phyloP scores from a whole-genome alignment of 2,888 invertebrate genomes.

The Tetrapedia diversipes region DNA sequence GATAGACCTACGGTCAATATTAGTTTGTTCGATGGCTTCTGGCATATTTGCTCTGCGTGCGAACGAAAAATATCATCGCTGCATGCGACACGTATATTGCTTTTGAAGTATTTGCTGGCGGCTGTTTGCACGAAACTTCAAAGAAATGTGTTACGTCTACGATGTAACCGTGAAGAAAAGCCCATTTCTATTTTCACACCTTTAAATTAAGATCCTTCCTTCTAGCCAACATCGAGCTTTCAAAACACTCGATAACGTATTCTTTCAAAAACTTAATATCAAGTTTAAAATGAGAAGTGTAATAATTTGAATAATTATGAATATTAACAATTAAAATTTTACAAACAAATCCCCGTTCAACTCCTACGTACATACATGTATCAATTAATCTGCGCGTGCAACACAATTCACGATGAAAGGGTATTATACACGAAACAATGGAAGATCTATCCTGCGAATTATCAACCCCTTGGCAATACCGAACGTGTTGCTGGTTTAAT shows the following conservation, averaged over 20 bases:
- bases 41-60: constrained; percentile 42
- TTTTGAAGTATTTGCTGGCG: constrained; percentile 32
- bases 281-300: too few species aligned
- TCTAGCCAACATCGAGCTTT: too few species aligned
- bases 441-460: neutral
- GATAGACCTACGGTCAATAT: constrained; percentile 56
- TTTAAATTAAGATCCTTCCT: neutral
- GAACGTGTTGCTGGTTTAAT: constrained; percentile 27
- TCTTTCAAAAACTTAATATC: too few species aligned
- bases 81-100: constrained; percentile 31
- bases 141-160: neutral
- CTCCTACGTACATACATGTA: neutral
- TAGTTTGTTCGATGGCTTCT: constrained; percentile 53
- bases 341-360: neutral
- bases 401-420: neutral
- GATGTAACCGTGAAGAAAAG: neutral
- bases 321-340: neutral
- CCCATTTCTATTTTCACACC: neutral
- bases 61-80: constrained; percentile 49
- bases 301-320: too few species aligned
- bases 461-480: neutral
- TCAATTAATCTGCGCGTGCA: neutral
- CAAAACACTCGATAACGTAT: too few species aligned
- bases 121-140: constrained; percentile 18
- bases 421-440: constrained; percentile 1